phyloP scores from a whole-genome alignment of 1,140 invertebrate species.

The Trichonephila clavipes region DNA sequence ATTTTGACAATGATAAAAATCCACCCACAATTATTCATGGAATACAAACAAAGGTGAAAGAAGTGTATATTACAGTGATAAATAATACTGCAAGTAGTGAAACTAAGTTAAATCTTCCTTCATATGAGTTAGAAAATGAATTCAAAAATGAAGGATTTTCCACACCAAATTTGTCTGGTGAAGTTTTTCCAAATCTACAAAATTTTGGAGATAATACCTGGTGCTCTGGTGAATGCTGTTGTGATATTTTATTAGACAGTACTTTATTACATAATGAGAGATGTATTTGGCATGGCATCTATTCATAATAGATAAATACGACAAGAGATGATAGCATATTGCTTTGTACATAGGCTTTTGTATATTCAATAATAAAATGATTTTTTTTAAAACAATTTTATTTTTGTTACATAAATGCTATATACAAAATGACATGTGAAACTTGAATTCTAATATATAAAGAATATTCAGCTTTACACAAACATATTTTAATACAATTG shows the following conservation, averaged over 20 bases:
- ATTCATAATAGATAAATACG: background rate
- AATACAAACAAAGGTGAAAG: background rate
- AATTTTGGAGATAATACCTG: constrained; percentile 42
- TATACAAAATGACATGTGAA: constrained; percentile 44
- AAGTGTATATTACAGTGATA: background rate
- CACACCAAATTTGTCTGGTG: background rate
- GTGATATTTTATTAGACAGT: constrained; percentile 59
- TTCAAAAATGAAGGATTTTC: background rate
- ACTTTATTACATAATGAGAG: constrained; percentile 43
- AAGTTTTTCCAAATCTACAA: background rate
- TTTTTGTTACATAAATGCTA: constrained; percentile 45
- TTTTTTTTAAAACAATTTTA: constrained; percentile 25
- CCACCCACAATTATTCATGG: background rate
- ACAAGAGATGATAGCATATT: background rate
- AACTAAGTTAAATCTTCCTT: background rate
- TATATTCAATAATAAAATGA: background rate
- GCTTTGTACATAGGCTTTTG: background rate
- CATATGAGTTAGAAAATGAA: background rate
- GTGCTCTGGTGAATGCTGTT: constrained; percentile 14
- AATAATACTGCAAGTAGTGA: background rate
- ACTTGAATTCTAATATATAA: background rate
- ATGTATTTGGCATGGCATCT: constrained; percentile 55
- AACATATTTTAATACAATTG: constrained; percentile 36
- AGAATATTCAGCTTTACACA: background rate
- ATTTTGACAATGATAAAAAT: background rate